A percentile compares a stretch with the other conserved stretches of the same genome.
Conservation (phyloP, 2,797 vertebrate species). For the Phoxinus dragarum region DNA sequence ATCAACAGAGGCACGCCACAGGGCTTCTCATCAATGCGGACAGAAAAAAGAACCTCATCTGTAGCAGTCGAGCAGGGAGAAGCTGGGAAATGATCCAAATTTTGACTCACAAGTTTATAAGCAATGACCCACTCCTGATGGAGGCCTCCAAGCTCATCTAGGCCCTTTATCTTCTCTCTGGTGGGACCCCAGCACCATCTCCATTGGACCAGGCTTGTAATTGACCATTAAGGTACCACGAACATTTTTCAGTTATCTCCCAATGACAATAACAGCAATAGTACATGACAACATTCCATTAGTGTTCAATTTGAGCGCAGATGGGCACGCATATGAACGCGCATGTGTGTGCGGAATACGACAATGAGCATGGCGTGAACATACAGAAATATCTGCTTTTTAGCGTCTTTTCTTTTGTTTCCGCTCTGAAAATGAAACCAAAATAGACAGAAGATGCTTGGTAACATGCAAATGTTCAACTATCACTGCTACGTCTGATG, state of each 20-base stretch:
- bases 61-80: slow-evolving; percentile 58
- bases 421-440: slow-evolving; percentile 54
- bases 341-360: slow-evolving; percentile 24
- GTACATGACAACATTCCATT: slow-evolving; percentile 66
- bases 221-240: slow-evolving; percentile 66
- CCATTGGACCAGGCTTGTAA: slow-evolving; percentile 62
- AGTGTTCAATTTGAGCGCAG: slow-evolving; percentile 60
- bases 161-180: slow-evolving; percentile 60
- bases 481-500: slow-evolving; percentile 53
- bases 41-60: slow-evolving; percentile 57
- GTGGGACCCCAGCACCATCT: slow-evolving; percentile 63
- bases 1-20: slow-evolving; percentile 58
- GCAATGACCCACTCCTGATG: slow-evolving; percentile 67
- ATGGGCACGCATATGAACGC: slow-evolving; percentile 42
- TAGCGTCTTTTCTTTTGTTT: slow-evolving; percentile 56
- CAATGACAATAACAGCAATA: slow-evolving; percentile 60
- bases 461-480: slow-evolving; percentile 51
- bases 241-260: slow-evolving; percentile 64
- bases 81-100: slow-evolving; percentile 64
- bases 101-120: slow-evolving; percentile 63
- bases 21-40: slow-evolving; percentile 60
- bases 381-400: slow-evolving; percentile 49
- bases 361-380: slow-evolving; percentile 47
- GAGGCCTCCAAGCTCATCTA: slow-evolving; percentile 66
- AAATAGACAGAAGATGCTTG: slow-evolving; percentile 57